These are phyloP conservation scores for Pogona vitticeps DNA, from an alignment of 2,113 vertebrate species.

Conservation along the genomic window DNA sequence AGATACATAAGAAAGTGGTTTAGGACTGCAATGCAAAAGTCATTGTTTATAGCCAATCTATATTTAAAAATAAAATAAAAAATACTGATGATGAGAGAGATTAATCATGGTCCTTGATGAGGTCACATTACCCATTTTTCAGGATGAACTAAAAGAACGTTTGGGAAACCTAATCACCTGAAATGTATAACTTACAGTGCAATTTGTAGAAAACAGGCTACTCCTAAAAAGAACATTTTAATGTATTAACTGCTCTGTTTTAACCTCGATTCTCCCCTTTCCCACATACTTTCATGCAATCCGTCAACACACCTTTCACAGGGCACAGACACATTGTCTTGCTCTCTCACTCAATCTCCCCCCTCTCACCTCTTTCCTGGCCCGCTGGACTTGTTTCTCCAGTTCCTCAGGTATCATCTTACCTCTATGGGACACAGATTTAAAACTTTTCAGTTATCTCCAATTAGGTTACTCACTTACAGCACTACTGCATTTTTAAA, in stretches of 20 bases:
- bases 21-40: slow-evolving; percentile 1
- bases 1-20: not conserved
- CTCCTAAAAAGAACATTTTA: slow-evolving; percentile 34
- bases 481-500: slow-evolving; percentile 53
- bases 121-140: slow-evolving; percentile 10
- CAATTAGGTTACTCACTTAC: slow-evolving; percentile 42
- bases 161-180: slow-evolving; percentile 21
- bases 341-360: slow-evolving; percentile 26
- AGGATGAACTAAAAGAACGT: slow-evolving; percentile 43
- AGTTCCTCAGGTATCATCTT: slow-evolving; percentile 88
- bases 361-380: slow-evolving; percentile 82
- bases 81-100: slow-evolving; percentile 30
- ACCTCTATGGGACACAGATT: slow-evolving; percentile 80
- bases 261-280: slow-evolving; percentile 19
- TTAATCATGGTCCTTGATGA: slow-evolving; percentile 23
- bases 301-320: not conserved
- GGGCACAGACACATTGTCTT: not conserved
- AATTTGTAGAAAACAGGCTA: slow-evolving; percentile 2
- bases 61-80: slow-evolving; percentile 33
- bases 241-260: slow-evolving; percentile 41
- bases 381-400: slow-evolving; percentile 79
- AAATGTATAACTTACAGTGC: slow-evolving; percentile 5
- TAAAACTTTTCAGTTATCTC: slow-evolving; percentile 73
- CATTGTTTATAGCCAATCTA: not conserved
- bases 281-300: slow-evolving; percentile 29